Evolutionary conservation across 2,113 vertebrate genomes (phyloP).

Genomic region (Syrmaticus mikado): DNA sequence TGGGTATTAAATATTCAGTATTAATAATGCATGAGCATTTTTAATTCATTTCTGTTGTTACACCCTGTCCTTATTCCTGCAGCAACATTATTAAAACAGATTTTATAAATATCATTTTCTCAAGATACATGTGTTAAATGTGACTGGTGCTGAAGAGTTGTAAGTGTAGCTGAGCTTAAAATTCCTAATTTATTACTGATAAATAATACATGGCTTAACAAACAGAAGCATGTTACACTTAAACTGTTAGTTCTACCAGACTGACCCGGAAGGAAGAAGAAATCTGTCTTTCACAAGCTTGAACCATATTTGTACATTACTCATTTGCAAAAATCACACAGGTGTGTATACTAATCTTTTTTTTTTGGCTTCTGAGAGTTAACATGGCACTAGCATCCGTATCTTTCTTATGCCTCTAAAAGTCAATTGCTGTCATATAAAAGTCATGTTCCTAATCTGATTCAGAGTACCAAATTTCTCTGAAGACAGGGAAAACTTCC

Average conservation of each 20-base stretch:
- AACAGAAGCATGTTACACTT: constrained; percentile 5
- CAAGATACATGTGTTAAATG: constrained; percentile 53
- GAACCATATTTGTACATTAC: constrained; percentile 46
- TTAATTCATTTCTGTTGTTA: constrained; percentile 78
- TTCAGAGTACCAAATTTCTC: not conserved
- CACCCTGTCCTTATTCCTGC: constrained; percentile 65
- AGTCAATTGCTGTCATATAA: not conserved
- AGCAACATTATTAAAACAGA: constrained; percentile 75
- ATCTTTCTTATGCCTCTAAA: not conserved
- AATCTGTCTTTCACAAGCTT: constrained; percentile 12
- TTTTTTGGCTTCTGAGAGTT: not conserved
- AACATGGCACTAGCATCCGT: not conserved
- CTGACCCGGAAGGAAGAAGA: constrained; percentile 43
- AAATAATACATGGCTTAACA: constrained; percentile 73
- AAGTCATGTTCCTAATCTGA: not conserved
- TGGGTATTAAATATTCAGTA: constrained; percentile 65
- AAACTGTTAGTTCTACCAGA: constrained; percentile 32
- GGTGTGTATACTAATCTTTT: constrained; percentile 40
- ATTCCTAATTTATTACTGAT: constrained; percentile 66
- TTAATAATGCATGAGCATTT: constrained; percentile 80
- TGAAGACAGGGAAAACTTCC: not conserved
- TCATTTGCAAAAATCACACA: constrained; percentile 53
- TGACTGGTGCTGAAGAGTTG: constrained; percentile 44
- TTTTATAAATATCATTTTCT: constrained; percentile 75
- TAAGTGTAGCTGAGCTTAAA: constrained; percentile 56